These are phyloP conservation scores for Polyploca ridens DNA, from an alignment of 2,888 invertebrate genomes.

Conservation along the genomic window DNA sequence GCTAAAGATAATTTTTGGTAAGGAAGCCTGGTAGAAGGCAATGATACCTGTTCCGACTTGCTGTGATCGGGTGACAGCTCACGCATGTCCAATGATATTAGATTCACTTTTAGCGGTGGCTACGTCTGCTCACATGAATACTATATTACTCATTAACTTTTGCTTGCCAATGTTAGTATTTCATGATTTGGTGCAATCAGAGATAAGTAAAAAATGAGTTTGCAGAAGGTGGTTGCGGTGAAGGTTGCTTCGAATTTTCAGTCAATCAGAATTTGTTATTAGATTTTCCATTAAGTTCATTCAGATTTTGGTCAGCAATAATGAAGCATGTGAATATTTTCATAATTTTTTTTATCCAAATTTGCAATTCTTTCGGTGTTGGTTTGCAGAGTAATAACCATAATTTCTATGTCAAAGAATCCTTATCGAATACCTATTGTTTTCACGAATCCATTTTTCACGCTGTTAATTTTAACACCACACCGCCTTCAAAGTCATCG, in stretches of 20 bases:
- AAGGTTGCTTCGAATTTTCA: too few species aligned
- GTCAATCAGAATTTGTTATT: too few species aligned
- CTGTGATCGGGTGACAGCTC: slow-evolving; percentile 37
- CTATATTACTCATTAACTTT: background rate
- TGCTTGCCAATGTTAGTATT: background rate
- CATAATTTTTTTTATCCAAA: too few species aligned
- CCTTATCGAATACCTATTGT: background rate
- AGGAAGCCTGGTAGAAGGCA: slow-evolving; percentile 23
- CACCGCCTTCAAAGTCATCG: slow-evolving; percentile 36
- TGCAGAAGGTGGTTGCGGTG: too few species aligned
- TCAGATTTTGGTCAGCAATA: too few species aligned
- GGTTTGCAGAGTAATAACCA: too few species aligned
- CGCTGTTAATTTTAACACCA: slow-evolving; percentile 11
- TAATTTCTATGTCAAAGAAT: background rate
- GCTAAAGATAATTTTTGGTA: slow-evolving; percentile 4
- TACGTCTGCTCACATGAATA: background rate
- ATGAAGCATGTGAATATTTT: too few species aligned
- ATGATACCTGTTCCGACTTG: slow-evolving; percentile 59
- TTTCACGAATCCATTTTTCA: background rate
- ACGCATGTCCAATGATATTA: slow-evolving; percentile 42
- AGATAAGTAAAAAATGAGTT: background rate
- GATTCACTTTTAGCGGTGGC: slow-evolving; percentile 17
- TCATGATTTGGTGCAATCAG: background rate
- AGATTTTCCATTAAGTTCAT: too few species aligned
- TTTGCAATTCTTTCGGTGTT: too few species aligned